Base-by-base conservation (phyloP, 1,140 invertebrate genomes). In the Sweltsa coloradensis region DNA sequence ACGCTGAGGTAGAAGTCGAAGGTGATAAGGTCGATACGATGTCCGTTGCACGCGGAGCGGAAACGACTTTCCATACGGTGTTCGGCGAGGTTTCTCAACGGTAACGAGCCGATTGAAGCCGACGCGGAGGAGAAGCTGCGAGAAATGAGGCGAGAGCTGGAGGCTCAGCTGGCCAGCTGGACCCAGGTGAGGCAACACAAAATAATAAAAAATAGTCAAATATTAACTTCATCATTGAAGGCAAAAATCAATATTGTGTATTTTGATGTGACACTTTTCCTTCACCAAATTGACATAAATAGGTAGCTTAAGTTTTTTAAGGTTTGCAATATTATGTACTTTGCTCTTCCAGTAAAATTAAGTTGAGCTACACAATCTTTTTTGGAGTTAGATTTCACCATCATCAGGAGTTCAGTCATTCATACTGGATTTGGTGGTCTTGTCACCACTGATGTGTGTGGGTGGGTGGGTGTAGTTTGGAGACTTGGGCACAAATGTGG, bases 1-100 rank as follows among this genome's bases (percentile, higher is more conserved):
- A 78, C 52, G 71, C 65, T 16, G 64, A 68, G 26, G 56, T 83
- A 23, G 78, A 85, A 48, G 68, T 89, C 11, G 85, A 89, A 54
- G 89, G 88, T 7, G 85, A 91, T 41, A 63, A 64, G 13, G 69
- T 88, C 1, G 48, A 68, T 16, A 93, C 89, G 0, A 55, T 65
- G 41, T 78, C 60, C 3, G 86, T 82, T 11, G 60, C 71, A 1
- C 67, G 89, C 51, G 79, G 78, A 22, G 57, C 60, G 0, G 85
- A 90, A 21, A 84, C 84, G 7, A 78, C 77, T 5, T 76, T 78
- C 49, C 74, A 78, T 51, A 81, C 78, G 63, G 71, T 49, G 69
- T 21, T 39, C 23, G 23, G n/a, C 19, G 7, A 27, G 5, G 14
- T 47, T 5, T 19, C 36, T n/a, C n/a, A 5, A 19, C 5, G 18